Percentiles rank a stretch among this genome's conserved stretches.
Conservation (phyloP, 2,888 invertebrate species). For the Calliphora vomitoria region DNA sequence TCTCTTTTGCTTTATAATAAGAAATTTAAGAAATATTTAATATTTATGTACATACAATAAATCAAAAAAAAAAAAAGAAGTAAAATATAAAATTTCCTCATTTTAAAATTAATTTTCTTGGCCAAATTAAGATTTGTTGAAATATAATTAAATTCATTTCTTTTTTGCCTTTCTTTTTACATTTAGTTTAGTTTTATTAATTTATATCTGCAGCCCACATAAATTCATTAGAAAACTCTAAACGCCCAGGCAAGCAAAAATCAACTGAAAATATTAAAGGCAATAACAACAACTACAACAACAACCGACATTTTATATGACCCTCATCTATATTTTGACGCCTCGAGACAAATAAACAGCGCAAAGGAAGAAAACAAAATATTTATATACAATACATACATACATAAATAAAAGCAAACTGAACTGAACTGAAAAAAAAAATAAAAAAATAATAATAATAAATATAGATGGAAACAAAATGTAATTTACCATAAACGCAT, state of each 20-base stretch:
- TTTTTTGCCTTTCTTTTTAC: background rate
- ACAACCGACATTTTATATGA: background rate
- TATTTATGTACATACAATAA: background rate
- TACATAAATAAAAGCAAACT: conserved; percentile 2
- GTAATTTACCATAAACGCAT: conserved; percentile 46
- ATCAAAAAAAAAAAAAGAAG: background rate
- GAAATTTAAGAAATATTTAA: background rate
- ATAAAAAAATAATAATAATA: conserved; percentile 7
- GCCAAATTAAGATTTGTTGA: conserved; percentile 2
- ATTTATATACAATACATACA: no score
- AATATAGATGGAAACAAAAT: conserved; percentile 44
- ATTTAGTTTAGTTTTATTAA: conserved; percentile 17
- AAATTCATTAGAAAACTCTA: conserved; percentile 29
- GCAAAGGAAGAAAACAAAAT: conserved; percentile 12
- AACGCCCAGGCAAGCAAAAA: background rate
- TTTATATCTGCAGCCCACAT: conserved; percentile 15
- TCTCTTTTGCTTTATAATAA: background rate
- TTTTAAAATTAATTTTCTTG: background rate
- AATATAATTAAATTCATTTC: conserved; percentile 11
- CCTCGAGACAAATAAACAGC: conserved; percentile 49
- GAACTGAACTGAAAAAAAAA: background rate
- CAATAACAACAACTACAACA: background rate
- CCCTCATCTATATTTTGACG: conserved; percentile 53
- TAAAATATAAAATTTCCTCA: background rate
- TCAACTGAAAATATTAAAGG: conserved; percentile 2